phyloP scores from a whole-genome alignment of 1,140 invertebrate species.

The Nephila pilipes region DNA sequence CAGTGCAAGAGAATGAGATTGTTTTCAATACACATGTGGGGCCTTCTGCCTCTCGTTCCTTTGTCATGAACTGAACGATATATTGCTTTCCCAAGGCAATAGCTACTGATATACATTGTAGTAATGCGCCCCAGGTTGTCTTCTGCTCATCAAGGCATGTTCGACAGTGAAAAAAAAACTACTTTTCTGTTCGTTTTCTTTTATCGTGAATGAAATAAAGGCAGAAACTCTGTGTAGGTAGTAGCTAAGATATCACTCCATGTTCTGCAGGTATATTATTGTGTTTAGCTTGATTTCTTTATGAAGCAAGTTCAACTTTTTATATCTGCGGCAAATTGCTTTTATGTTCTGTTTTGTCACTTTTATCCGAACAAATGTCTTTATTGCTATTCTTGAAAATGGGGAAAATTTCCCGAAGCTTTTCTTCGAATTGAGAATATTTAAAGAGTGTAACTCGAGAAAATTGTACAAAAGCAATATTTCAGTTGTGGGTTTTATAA shows the following conservation, averaged over 20 bases:
- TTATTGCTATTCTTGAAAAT: neutral
- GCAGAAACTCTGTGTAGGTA: constrained; percentile 45
- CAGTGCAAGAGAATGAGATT: constrained; percentile 62
- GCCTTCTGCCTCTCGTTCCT: constrained; percentile 46
- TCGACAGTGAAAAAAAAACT: constrained; percentile 31
- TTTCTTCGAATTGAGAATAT: neutral
- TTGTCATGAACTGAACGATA: constrained; percentile 60
- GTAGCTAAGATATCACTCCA: constrained; percentile 40
- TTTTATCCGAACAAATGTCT: neutral
- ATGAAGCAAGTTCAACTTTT: constrained; percentile 3
- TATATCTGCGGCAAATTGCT: constrained; percentile 15
- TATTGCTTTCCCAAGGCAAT: constrained; percentile 60
- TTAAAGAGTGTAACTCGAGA: neutral
- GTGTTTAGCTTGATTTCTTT: constrained; percentile 13
- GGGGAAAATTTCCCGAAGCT: neutral
- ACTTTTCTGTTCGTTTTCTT: constrained; percentile 13
- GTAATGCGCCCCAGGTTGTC: constrained; percentile 46
- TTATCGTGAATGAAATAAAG: constrained; percentile 44
- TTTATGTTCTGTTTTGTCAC: constrained; percentile 26
- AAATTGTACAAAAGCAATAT: too few species aligned
- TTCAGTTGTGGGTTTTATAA: too few species aligned
- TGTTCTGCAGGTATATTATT: constrained; percentile 22
- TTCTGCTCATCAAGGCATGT: constrained; percentile 58
- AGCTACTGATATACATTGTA: neutral
- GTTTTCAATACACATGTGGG: constrained; percentile 71